Conservation (phyloP, 2,113 vertebrate species). For the Otus sunia region DNA sequence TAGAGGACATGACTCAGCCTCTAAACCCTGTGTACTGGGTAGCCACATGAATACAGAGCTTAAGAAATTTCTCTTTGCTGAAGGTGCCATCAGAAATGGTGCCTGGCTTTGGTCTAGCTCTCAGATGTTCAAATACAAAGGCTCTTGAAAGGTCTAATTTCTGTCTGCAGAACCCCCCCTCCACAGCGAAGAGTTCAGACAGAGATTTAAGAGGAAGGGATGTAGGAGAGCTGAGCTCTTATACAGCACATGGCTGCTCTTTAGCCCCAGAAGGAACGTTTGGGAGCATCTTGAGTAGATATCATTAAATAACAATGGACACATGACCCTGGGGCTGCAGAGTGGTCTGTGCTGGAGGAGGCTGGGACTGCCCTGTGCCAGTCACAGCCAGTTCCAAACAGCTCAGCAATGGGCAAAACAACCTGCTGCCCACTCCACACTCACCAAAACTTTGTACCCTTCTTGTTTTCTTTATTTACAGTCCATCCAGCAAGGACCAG, state of each 20-base stretch:
- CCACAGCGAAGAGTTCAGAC: background rate
- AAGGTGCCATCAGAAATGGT: background rate
- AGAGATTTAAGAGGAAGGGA: background rate
- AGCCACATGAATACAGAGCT: fast-evolving
- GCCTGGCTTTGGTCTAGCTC: background rate
- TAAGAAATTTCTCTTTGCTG: background rate
- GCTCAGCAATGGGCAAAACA: fast-evolving
- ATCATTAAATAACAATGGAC: background rate
- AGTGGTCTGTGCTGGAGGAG: fast-evolving
- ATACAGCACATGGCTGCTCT: background rate
- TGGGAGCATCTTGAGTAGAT: background rate
- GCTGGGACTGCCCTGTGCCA: background rate
- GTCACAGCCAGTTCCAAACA: background rate
- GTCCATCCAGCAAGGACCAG: background rate
- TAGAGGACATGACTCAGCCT: fast-evolving
- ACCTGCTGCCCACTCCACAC: fast-evolving
- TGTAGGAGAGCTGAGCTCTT: fast-evolving
- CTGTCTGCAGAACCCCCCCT: background rate
- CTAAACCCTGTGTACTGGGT: background rate
- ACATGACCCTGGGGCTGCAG: background rate
- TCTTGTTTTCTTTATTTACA: background rate
- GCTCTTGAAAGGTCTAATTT: background rate
- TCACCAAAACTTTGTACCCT: background rate
- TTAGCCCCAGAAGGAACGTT: background rate
- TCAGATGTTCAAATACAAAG: background rate